Evolutionary conservation across 2,113 vertebrate genomes (phyloP).

Genomic region (Solenodon paradoxus): DNA sequence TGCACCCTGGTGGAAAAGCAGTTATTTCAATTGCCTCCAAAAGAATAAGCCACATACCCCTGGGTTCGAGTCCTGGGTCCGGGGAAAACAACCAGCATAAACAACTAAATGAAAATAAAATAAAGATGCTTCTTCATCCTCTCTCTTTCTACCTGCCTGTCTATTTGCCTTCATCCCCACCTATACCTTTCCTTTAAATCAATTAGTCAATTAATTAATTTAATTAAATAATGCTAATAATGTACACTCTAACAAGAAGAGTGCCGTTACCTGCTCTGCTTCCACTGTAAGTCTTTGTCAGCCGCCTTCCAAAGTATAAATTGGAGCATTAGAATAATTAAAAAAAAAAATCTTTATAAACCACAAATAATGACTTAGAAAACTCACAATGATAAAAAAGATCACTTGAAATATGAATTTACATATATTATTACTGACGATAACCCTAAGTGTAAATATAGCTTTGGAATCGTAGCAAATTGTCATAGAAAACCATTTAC

Average conservation of each 20-base stretch:
- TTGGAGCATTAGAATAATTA: background rate
- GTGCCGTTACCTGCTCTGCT: background rate
- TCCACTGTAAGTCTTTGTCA: background rate
- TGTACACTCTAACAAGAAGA: background rate
- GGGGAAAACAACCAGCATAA: too few relatives aligned
- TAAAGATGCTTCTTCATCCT: too few relatives aligned
- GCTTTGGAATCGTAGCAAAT: background rate
- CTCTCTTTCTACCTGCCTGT: too few relatives aligned
- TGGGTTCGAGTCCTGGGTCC: too few relatives aligned
- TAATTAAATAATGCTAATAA: background rate
- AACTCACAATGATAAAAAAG: background rate
- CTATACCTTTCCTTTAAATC: too few relatives aligned
- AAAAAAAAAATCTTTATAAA: background rate
- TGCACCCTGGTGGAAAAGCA: too few relatives aligned
- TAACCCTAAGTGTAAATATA: background rate
- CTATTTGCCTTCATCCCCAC: too few relatives aligned
- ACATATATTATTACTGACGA: background rate
- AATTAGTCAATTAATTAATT: too few relatives aligned
- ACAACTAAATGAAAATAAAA: too few relatives aligned
- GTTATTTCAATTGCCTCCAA: too few relatives aligned
- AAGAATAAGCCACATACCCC: too few relatives aligned
- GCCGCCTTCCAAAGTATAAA: background rate
- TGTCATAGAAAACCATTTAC: background rate
- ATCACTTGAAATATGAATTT: background rate
- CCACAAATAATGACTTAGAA: background rate